Percentiles rank a stretch among this genome's conserved stretches.
Evolutionary conservation across 2,113 vertebrate species (phyloP).

Genomic region (Myotis brandtii): DNA sequence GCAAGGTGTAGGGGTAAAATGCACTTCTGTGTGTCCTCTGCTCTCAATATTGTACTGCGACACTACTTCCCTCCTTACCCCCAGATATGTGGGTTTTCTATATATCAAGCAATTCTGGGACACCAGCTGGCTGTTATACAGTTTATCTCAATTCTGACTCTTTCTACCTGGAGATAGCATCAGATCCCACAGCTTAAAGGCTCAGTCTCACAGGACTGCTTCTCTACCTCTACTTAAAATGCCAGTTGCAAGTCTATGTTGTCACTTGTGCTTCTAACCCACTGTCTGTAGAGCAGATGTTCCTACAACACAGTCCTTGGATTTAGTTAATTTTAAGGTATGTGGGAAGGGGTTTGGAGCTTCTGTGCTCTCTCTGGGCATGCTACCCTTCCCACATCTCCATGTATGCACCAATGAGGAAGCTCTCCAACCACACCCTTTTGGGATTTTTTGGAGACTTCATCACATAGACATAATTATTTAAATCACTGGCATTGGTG

Average conservation of each 20-base stretch:
- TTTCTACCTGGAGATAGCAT: background rate
- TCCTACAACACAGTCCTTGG: background rate
- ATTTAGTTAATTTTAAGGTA: too few relatives aligned
- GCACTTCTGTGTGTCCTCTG: background rate
- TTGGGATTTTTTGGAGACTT: background rate
- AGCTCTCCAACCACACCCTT: background rate
- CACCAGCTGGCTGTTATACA: too few relatives aligned
- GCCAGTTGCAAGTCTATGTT: background rate
- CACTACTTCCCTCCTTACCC: background rate
- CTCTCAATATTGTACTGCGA: background rate
- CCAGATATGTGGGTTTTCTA: background rate
- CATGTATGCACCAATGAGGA: background rate
- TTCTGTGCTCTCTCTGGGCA: too few relatives aligned
- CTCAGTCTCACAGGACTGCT: background rate
- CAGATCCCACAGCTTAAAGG: background rate
- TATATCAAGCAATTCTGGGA: too few relatives aligned
- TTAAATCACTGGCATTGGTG: background rate
- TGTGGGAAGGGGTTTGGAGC: too few relatives aligned
- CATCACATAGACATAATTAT: background rate
- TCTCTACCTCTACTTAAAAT: background rate
- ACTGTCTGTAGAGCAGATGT: background rate
- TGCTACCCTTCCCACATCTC: background rate
- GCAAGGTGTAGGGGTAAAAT: background rate
- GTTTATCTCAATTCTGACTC: background rate
- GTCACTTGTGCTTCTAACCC: background rate